Evolutionary conservation across 2,113 vertebrate genomes (phyloP).

Genomic region (Drymodes brunneopygia): DNA sequence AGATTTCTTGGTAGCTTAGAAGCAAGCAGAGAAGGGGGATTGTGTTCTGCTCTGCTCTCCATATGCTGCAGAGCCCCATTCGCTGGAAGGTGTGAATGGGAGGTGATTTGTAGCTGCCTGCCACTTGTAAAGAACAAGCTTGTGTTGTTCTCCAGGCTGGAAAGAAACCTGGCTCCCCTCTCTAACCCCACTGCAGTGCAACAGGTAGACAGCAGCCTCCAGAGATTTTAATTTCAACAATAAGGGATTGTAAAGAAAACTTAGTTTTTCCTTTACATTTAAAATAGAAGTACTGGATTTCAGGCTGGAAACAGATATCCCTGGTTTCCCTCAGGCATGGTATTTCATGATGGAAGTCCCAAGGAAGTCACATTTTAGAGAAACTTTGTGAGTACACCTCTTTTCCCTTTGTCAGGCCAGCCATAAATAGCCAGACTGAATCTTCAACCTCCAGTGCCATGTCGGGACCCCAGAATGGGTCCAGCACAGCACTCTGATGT

Average conservation of each 20-base stretch:
- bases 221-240: not conserved
- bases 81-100: not conserved
- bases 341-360: not conserved
- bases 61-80: slow-evolving; percentile 14
- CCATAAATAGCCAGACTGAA: not conserved
- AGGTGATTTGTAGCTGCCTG: not conserved
- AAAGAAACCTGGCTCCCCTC: not conserved
- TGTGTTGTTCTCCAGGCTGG: not conserved
- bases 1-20: not conserved
- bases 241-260: not conserved
- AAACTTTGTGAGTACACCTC: not conserved
- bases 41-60: slow-evolving; percentile 29
- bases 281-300: not conserved
- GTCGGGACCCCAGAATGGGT: not conserved
- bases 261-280: not conserved
- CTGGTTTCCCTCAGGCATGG: not conserved
- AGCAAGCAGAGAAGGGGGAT: not conserved
- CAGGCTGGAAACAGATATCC: not conserved
- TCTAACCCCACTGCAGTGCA: not conserved
- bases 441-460: not conserved
- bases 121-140: not conserved
- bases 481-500: rapidly evolving
- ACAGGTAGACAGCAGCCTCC: not conserved
- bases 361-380: not conserved
- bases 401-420: not conserved